Evolutionary conservation across 2,113 vertebrate genomes (phyloP).

Genomic region (Sitta europaea): DNA sequence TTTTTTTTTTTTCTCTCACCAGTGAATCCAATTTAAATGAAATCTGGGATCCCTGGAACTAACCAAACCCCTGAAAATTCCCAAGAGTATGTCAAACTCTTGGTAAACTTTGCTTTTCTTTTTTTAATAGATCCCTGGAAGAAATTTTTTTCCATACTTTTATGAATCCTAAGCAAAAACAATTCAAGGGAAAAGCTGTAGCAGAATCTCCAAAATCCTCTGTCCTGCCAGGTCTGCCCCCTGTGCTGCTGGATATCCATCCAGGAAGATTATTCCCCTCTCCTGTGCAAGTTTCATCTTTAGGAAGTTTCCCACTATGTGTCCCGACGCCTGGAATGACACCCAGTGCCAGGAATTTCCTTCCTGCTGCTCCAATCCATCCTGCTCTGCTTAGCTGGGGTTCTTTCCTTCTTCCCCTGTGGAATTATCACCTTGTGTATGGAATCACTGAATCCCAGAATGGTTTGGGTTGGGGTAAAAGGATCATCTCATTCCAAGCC

Average conservation of each 20-base stretch:
- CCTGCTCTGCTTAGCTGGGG: background rate
- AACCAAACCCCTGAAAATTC: background rate
- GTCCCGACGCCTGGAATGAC: background rate
- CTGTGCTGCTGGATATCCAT: background rate
- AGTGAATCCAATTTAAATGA: background rate
- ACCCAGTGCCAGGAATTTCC: background rate
- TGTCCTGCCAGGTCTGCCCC: background rate
- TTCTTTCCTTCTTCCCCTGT: background rate
- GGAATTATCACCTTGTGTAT: background rate
- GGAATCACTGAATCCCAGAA: background rate
- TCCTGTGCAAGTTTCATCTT: background rate
- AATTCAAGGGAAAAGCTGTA: background rate
- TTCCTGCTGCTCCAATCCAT: background rate
- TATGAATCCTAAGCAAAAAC: background rate
- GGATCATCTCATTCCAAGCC: background rate
- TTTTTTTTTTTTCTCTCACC: background rate
- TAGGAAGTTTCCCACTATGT: rapidly evolving
- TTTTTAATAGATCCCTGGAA: background rate
- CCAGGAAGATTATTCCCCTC: background rate
- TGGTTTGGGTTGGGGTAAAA: no score
- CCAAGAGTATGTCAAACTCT: background rate
- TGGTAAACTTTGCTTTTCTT: background rate
- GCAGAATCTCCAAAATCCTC: background rate
- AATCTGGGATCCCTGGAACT: background rate
- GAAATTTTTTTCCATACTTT: background rate